These are phyloP conservation scores for Cryptotis parvus DNA, from an alignment of 2,113 vertebrate genomes.

Conservation along the genomic window DNA sequence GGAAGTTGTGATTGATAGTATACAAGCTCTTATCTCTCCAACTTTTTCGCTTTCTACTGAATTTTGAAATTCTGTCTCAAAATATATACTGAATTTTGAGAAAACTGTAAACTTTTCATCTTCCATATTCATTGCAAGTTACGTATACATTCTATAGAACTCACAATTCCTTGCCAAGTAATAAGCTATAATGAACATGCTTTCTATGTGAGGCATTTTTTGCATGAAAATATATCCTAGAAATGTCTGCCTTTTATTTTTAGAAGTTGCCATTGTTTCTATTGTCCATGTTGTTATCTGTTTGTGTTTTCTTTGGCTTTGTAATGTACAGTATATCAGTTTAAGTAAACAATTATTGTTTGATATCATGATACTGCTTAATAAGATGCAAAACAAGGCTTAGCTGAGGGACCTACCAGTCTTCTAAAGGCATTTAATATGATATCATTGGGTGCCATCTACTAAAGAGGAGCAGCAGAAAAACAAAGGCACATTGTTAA, in stretches of 20 bases:
- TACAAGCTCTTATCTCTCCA: background rate
- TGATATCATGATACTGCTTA: background rate
- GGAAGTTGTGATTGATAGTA: background rate
- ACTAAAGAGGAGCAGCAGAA: background rate
- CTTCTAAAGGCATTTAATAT: background rate
- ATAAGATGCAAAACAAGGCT: background rate
- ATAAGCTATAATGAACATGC: background rate
- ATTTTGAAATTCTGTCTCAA: background rate
- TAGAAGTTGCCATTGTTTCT: background rate
- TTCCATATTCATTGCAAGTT: background rate
- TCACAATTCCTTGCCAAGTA: background rate
- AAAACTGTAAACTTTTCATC: background rate
- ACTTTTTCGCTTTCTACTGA: background rate
- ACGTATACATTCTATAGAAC: background rate
- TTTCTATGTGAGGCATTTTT: background rate
- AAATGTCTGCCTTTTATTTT: constrained; percentile 16
- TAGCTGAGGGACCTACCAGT: background rate
- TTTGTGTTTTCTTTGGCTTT: background rate
- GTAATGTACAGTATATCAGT: background rate
- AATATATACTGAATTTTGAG: background rate
- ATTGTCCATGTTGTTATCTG: constrained; percentile 4
- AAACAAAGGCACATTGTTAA: constrained; percentile 27
- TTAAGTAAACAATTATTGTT: background rate
- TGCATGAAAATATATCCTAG: background rate
- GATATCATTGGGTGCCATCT: constrained; percentile 13